Conservation (phyloP, 2,888 invertebrate species). For the Cephus nigrinus region DNA sequence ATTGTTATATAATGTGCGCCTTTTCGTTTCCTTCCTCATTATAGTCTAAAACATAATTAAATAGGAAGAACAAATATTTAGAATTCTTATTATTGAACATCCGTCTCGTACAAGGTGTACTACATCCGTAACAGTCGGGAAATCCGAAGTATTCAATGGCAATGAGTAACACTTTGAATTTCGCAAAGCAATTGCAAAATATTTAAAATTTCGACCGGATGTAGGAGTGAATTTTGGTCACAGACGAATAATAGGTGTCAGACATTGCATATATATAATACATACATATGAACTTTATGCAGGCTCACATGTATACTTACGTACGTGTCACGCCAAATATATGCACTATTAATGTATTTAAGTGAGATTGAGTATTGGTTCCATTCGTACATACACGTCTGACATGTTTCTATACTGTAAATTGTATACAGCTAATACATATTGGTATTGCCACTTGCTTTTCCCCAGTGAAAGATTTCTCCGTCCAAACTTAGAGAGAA, state of each 20-base stretch:
- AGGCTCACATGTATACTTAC: background rate
- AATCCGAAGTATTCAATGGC: background rate
- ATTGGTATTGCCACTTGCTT: slow-evolving; percentile 16
- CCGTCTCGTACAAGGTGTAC: background rate
- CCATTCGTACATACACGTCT: background rate
- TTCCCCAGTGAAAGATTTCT: slow-evolving; percentile 37
- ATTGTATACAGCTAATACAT: background rate
- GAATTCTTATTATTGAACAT: background rate
- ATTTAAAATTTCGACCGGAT: background rate
- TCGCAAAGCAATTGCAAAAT: background rate
- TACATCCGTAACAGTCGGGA: background rate
- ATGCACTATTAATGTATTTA: background rate
- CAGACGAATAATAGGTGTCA: background rate
- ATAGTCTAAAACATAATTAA: background rate
- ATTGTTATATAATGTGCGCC: no score
- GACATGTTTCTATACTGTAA: background rate
- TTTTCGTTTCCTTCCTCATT: no score
- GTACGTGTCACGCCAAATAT: background rate
- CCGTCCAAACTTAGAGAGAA: slow-evolving; percentile 28
- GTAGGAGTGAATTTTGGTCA: background rate
- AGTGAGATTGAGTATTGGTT: background rate
- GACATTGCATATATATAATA: background rate
- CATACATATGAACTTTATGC: background rate
- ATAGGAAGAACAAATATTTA: background rate
- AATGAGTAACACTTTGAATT: background rate